Evolutionary conservation across 2,888 invertebrate species (phyloP).

Genomic region (Morpho achilles): DNA sequence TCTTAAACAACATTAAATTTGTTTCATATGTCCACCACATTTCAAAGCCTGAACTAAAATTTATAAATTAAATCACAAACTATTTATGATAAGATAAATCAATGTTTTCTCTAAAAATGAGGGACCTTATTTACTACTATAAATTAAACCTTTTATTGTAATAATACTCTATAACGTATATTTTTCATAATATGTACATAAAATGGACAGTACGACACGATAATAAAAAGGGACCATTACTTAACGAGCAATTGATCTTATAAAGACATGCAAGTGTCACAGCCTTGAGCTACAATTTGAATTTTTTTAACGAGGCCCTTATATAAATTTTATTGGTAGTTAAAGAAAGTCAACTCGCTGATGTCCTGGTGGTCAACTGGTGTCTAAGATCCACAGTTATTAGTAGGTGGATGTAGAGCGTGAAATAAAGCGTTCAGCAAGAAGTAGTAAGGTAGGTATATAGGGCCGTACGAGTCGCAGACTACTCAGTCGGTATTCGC

Average conservation of each 20-base stretch:
- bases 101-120: too few relatives aligned
- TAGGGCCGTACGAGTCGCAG: conserved; percentile 58
- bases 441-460: conserved; percentile 61
- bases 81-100: too few relatives aligned
- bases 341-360: conserved; percentile 43
- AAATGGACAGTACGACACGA: background rate
- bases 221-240: conserved; percentile 13
- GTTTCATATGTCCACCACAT: too few relatives aligned
- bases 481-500: conserved; percentile 50
- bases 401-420: conserved; percentile 72
- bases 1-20: too few relatives aligned
- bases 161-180: too few relatives aligned
- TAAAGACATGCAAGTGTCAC: conserved; percentile 14
- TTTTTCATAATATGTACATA: background rate
- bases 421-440: conserved; percentile 70
- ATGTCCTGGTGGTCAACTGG: conserved; percentile 29
- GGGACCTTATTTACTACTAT: too few relatives aligned
- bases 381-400: conserved; percentile 61
- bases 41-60: too few relatives aligned
- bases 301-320: conserved; percentile 48
- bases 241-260: conserved; percentile 22
- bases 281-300: conserved; percentile 48
- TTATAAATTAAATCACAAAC: too few relatives aligned
- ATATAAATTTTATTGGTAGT: conserved; percentile 49
- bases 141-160: too few relatives aligned